These are phyloP conservation scores for Neocrepidodera transversa DNA, from an alignment of 2,888 invertebrate genomes.

Conservation along the genomic window DNA sequence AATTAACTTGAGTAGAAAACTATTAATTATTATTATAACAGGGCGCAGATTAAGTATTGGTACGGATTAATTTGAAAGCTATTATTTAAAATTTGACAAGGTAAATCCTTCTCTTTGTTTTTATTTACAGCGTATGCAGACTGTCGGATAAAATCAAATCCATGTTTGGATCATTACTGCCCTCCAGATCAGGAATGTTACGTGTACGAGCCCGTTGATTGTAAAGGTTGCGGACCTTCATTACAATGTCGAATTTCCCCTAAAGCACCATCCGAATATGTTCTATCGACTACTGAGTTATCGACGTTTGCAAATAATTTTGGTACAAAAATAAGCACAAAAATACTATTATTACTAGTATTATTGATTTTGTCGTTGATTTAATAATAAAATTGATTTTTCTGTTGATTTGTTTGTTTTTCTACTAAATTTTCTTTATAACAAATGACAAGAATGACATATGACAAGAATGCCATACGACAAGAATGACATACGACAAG, in stretches of 20 bases:
- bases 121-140: constrained; percentile 49
- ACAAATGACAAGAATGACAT: no score
- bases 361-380: not conserved
- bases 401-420: no score
- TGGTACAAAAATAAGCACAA: not conserved
- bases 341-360: not conserved
- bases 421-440: no score
- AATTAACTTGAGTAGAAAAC: no score
- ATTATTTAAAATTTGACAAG: no score
- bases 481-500: no score
- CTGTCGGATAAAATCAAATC: constrained; percentile 46
- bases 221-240: constrained; percentile 47
- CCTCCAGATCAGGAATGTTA: constrained; percentile 52
- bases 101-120: no score
- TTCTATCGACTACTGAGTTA: not conserved
- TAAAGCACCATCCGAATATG: constrained; percentile 19
- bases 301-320: not conserved
- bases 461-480: no score
- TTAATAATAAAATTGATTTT: no score
- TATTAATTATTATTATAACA: no score
- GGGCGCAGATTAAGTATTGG: no score
- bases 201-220: constrained; percentile 46
- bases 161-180: constrained; percentile 50
- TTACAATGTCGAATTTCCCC: constrained; percentile 33
- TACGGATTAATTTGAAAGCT: no score